A percentile compares a stretch with the other conserved stretches of the same genome.
phyloP scores from a whole-genome alignment of 2,888 invertebrate species.

The Eueremaeus valkanovi region DNA sequence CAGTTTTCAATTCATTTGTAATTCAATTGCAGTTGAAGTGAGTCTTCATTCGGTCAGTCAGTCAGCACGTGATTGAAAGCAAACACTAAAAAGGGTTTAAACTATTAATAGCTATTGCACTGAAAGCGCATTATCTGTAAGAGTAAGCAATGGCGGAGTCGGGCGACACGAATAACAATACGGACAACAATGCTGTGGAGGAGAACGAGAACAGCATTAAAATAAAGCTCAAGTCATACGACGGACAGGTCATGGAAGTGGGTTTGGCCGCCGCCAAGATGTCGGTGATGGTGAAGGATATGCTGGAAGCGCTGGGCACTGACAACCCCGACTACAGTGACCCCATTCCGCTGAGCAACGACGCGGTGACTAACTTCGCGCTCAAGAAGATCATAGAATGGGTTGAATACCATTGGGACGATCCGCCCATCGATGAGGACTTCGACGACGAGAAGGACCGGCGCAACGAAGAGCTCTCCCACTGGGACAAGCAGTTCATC shows the following conservation, averaged over 20 bases:
- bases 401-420: conserved; percentile 24
- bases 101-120: too few relatives aligned
- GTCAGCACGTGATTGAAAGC: too few relatives aligned
- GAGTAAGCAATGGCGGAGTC: too few relatives aligned
- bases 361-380: background rate
- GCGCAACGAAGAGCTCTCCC: conserved; percentile 13
- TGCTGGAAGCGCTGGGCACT: conserved; percentile 2
- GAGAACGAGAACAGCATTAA: background rate
- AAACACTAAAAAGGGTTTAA: too few relatives aligned
- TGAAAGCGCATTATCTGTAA: too few relatives aligned
- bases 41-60: too few relatives aligned
- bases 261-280: conserved; percentile 1
- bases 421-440: conserved; percentile 13
- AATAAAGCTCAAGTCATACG: background rate
- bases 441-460: conserved; percentile 25
- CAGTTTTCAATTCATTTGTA: too few relatives aligned
- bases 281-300: background rate
- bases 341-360: conserved; percentile 11
- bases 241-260: background rate
- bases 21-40: too few relatives aligned
- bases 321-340: background rate
- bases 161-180: too few relatives aligned
- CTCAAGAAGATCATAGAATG: conserved; percentile 24
- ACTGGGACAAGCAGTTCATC: conserved; percentile 28
- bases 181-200: background rate